phyloP scores from a whole-genome alignment of 2,888 invertebrate species.

The Ectemnius continuus region DNA sequence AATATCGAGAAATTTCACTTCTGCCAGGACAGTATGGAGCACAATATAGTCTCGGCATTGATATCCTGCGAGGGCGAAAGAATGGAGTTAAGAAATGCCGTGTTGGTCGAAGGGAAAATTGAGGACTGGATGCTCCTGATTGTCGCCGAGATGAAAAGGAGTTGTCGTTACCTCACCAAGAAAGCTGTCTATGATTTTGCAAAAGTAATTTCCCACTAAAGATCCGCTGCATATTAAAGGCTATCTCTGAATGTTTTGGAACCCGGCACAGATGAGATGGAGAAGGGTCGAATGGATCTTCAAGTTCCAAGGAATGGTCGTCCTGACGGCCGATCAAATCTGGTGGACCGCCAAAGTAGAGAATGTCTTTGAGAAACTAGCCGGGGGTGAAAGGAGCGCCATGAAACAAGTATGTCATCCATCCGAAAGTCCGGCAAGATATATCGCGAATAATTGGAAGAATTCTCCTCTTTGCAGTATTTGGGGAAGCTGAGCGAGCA shows the following conservation, averaged over 20 bases:
- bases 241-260: neutral
- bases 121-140: conserved; percentile 96
- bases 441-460: neutral
- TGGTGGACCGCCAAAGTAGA: conserved; percentile 99
- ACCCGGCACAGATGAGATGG: conserved; percentile 58
- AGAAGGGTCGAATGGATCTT: conserved; percentile 92
- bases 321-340: conserved; percentile 90
- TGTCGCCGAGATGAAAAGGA: conserved; percentile 89
- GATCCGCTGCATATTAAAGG: too few species aligned
- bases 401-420: conserved; percentile 85
- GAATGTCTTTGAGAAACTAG: conserved; percentile 88
- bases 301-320: conserved; percentile 93
- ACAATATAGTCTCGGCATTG: conserved; percentile 88
- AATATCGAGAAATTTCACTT: conserved; percentile 89
- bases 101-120: conserved; percentile 88
- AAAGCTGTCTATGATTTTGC: conserved; percentile 93
- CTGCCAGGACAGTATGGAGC: conserved; percentile 83
- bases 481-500: conserved; percentile 88
- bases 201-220: conserved; percentile 79
- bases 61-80: conserved; percentile 92
- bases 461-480: conserved; percentile 78
- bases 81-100: conserved; percentile 88
- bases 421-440: too few species aligned
- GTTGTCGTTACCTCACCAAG: conserved; percentile 91
- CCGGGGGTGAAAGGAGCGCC: conserved; percentile 88